Percentiles rank a stretch among this genome's conserved stretches.
These are phyloP conservation scores for Mylabris sibirica DNA, from an alignment of 2,888 invertebrate species.

Conservation along the genomic window DNA sequence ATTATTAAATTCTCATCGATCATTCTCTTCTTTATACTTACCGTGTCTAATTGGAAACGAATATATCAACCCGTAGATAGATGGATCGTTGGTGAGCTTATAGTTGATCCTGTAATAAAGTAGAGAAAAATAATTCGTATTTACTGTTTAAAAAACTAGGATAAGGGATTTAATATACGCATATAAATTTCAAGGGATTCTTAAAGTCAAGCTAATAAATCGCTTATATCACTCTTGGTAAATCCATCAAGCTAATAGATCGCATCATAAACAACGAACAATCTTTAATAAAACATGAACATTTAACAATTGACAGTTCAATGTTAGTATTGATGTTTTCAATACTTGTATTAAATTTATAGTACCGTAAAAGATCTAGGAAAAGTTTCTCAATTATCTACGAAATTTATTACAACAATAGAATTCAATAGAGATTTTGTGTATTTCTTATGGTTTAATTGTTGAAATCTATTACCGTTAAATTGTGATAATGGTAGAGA, in stretches of 20 bases:
- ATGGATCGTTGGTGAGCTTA: constrained; percentile 64
- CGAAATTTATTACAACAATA: too few relatives aligned
- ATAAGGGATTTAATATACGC: not conserved
- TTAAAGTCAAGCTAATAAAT: not conserved
- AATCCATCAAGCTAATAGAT: not conserved
- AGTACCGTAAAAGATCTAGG: not conserved
- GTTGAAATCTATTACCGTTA: too few relatives aligned
- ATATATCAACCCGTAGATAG: constrained; percentile 67
- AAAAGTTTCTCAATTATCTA: not conserved
- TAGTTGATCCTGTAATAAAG: constrained; percentile 68
- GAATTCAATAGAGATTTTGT: too few relatives aligned
- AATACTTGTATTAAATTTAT: not conserved
- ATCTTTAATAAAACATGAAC: not conserved
- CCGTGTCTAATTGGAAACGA: constrained; percentile 66
- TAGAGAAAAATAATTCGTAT: constrained; percentile 21
- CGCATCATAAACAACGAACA: not conserved
- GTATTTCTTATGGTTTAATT: too few relatives aligned
- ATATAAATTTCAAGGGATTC: not conserved
- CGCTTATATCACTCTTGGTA: not conserved
- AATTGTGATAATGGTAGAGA: too few relatives aligned
- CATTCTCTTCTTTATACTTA: constrained; percentile 52
- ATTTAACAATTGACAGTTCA: not conserved
- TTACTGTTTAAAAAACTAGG: not conserved
- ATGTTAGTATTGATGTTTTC: not conserved
- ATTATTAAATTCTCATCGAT: not conserved